Evolutionary conservation across 2,113 vertebrate genomes (phyloP).

Genomic region (Mus musculus): DNA sequence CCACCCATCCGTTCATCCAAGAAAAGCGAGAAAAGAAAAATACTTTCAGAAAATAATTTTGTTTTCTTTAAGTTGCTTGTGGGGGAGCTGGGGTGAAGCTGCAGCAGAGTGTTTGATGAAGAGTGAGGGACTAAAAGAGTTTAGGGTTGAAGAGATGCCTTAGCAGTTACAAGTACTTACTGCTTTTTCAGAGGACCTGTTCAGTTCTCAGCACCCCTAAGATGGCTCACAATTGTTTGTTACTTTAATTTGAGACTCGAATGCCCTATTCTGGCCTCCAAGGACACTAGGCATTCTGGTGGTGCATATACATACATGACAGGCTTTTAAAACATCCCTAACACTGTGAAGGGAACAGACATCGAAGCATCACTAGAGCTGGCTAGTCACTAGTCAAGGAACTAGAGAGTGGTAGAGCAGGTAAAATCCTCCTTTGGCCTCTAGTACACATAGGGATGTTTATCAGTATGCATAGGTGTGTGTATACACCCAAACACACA

Average conservation of each 20-base stretch:
- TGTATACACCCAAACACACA: background rate
- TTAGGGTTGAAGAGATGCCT: background rate
- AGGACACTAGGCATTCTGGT: background rate
- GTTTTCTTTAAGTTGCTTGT: slow-evolving; percentile 16
- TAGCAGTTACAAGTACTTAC: background rate
- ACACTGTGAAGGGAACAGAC: background rate
- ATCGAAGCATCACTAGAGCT: background rate
- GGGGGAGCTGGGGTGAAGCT: background rate
- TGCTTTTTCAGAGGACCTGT: background rate
- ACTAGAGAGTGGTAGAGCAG: background rate
- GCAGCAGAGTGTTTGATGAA: background rate
- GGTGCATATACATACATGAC: background rate
- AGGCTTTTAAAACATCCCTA: background rate
- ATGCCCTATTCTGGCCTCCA: background rate
- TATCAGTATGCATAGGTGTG: background rate
- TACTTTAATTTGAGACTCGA: background rate
- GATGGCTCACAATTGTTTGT: background rate
- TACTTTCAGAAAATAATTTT: slow-evolving; percentile 38
- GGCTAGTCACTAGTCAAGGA: background rate
- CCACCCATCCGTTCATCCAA: too few relatives aligned
- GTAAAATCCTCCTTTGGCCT: background rate
- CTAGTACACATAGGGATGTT: background rate
- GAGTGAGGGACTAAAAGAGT: background rate
- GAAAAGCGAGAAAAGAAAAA: background rate
- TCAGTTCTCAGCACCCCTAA: background rate